phyloP scores from a whole-genome alignment of 2,113 vertebrate species.

The Megaptera novaeangliae region DNA sequence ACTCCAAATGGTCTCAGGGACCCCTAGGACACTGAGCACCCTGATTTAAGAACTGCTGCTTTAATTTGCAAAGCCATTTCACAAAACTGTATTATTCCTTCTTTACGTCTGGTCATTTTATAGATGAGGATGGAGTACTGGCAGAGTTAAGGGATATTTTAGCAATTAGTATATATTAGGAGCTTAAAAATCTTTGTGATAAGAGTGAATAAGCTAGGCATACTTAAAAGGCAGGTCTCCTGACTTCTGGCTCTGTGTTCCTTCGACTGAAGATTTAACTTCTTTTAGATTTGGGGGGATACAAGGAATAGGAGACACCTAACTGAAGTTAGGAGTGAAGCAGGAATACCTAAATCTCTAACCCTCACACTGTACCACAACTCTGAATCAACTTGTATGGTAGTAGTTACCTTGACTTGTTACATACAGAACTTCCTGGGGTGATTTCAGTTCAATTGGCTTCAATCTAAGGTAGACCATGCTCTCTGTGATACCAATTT shows the following conservation, averaged over 20 bases:
- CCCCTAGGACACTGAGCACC: neutral
- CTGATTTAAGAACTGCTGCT: neutral
- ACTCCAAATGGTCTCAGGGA: neutral
- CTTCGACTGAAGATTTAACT: neutral
- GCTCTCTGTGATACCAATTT: neutral
- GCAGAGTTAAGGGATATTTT: neutral
- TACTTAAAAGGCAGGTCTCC: neutral
- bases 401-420: neutral
- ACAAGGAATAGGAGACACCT: rapidly evolving
- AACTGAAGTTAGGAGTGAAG: neutral
- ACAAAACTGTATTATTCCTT: neutral
- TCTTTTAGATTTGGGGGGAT: neutral
- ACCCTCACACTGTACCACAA: rapidly evolving
- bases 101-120: no score
- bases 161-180: neutral
- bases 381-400: no score
- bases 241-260: neutral
- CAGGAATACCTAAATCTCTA: rapidly evolving
- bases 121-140: neutral
- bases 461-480: neutral
- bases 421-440: rapidly evolving
- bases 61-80: neutral
- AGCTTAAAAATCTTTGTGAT: neutral
- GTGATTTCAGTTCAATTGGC: neutral
- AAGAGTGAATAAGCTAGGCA: neutral